Conservation (phyloP, 2,797 vertebrate species). For the Darevskia nairensis region DNA sequence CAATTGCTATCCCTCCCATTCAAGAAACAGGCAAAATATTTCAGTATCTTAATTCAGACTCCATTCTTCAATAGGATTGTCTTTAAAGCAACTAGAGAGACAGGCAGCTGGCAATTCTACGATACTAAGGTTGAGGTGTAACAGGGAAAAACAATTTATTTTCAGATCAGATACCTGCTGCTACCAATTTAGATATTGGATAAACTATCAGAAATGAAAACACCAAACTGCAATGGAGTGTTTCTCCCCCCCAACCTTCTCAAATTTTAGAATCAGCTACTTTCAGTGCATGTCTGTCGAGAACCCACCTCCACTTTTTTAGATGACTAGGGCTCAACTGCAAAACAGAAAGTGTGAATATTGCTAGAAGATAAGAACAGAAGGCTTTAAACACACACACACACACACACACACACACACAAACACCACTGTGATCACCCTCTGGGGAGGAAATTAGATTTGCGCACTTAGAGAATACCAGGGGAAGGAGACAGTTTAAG, state of each 20-base stretch:
- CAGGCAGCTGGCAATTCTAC: not conserved
- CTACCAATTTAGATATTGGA: slow-evolving; percentile 74
- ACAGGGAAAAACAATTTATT: slow-evolving; percentile 68
- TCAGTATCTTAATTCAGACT: too few relatives aligned
- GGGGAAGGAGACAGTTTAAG: slow-evolving; percentile 51
- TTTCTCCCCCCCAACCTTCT: slow-evolving; percentile 35
- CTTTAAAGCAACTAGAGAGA: not conserved
- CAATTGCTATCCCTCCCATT: too few relatives aligned
- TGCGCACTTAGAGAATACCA: slow-evolving; percentile 58
- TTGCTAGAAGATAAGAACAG: slow-evolving; percentile 59
- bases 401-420: slow-evolving; percentile 11
- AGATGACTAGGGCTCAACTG: slow-evolving; percentile 54
- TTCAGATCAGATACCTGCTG: slow-evolving; percentile 70
- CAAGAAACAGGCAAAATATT: too few relatives aligned
- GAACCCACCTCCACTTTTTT: slow-evolving; percentile 50
- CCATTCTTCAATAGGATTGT: too few relatives aligned
- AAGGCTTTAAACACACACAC: slow-evolving; percentile 47
- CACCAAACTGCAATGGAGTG: slow-evolving; percentile 51
- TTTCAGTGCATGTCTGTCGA: slow-evolving; percentile 46
- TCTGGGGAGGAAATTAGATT: slow-evolving; percentile 76
- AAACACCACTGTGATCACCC: slow-evolving; percentile 63
- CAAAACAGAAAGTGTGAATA: slow-evolving; percentile 56
- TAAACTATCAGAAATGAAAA: slow-evolving; percentile 64
- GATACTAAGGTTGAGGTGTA: slow-evolving; percentile 37
- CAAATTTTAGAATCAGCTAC: slow-evolving; percentile 66